Evolutionary conservation across 2,888 invertebrate species (phyloP).

Genomic region (Aspidiotus destructor): DNA sequence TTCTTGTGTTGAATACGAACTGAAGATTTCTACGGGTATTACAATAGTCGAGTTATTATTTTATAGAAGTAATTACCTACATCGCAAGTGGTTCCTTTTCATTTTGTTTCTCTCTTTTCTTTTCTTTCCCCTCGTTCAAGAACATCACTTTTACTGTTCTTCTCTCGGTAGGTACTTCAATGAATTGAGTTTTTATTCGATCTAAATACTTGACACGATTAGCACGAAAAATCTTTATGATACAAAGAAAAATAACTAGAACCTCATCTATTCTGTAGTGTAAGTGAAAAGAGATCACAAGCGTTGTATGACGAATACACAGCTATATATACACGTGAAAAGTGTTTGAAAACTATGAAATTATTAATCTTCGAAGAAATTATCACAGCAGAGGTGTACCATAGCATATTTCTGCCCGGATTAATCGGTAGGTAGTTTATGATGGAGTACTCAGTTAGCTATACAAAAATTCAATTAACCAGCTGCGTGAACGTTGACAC

Average conservation of each 20-base stretch:
- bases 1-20: no score
- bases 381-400: conserved; percentile 15
- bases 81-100: conserved; percentile 2
- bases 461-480: conserved; percentile 1
- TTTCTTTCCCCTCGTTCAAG: neutral
- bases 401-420: neutral
- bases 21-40: no score
- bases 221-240: neutral
- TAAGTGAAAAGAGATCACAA: conserved; percentile 12
- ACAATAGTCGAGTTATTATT: no score
- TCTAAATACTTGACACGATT: conserved; percentile 27
- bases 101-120: neutral
- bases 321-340: conserved; percentile 6
- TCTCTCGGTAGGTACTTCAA: no score
- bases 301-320: conserved; percentile 6
- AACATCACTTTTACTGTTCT: no score
- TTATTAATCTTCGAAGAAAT: conserved; percentile 10
- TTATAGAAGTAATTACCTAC: neutral
- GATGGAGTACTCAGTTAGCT: neutral
- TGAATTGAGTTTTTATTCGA: conserved; percentile 16
- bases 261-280: neutral
- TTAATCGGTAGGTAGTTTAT: neutral
- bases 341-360: neutral
- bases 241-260: no score
- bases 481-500: conserved; percentile 2